These are phyloP conservation scores for Chloroclysta siterata DNA, from an alignment of 2,888 invertebrate species.

Conservation along the genomic window DNA sequence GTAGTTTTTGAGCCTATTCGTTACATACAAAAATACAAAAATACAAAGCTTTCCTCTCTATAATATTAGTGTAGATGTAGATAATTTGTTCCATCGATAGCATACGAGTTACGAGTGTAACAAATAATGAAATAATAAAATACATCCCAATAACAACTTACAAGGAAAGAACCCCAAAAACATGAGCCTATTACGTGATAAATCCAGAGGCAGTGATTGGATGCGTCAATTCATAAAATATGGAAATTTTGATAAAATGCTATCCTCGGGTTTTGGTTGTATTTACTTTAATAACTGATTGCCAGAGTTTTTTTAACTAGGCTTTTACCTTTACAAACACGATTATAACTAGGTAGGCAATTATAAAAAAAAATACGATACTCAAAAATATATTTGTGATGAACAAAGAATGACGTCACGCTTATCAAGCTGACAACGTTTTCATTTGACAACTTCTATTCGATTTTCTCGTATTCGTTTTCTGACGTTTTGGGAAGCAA, in stretches of 20 bases:
- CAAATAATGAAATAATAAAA: constrained; percentile 20
- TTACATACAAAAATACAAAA: too few species aligned
- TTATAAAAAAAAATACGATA: too few species aligned
- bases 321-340: neutral
- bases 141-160: constrained; percentile 9
- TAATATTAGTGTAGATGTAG: too few species aligned
- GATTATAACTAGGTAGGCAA: too few species aligned
- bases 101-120: constrained; percentile 12
- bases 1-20: too few species aligned
- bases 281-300: neutral
- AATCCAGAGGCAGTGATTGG: constrained; percentile 36
- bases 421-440: neutral
- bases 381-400: too few species aligned
- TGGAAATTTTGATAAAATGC: constrained; percentile 31
- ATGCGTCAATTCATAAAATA: constrained; percentile 40
- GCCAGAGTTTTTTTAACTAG: neutral
- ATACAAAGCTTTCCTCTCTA: too few species aligned
- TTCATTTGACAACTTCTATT: neutral
- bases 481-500: too few species aligned
- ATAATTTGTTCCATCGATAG: constrained; percentile 3
- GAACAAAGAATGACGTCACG: neutral
- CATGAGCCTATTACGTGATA: constrained; percentile 28
- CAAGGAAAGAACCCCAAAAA: constrained; percentile 33
- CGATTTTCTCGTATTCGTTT: too few species aligned
- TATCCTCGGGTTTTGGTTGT: neutral